Evolutionary conservation across 2,888 invertebrate genomes (phyloP).

Genomic region (Aphidoletes aphidimyza): DNA sequence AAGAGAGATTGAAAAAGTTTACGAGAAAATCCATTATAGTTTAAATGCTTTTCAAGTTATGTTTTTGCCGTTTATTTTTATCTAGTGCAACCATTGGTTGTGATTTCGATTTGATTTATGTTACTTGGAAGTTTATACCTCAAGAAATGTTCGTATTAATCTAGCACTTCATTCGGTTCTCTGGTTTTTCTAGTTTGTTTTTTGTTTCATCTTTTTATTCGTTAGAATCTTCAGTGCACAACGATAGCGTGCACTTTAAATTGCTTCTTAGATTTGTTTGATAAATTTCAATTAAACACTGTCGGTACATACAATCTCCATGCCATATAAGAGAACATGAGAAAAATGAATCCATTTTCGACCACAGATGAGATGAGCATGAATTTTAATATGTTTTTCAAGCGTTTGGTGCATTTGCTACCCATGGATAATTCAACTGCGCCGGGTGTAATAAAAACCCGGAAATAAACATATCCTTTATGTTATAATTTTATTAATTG

Average conservation of each 20-base stretch:
- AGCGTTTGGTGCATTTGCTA: too few species aligned
- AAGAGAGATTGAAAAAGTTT: constrained; percentile 45
- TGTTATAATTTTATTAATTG: constrained; percentile 6
- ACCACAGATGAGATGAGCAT: too few species aligned
- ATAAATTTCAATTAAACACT: constrained; percentile 43
- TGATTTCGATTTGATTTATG: constrained; percentile 41
- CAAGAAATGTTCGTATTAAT: too few species aligned
- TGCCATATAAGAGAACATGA: too few species aligned
- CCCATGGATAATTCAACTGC: not conserved
- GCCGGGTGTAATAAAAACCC: not conserved
- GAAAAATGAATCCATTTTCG: too few species aligned
- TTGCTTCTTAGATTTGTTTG: not conserved
- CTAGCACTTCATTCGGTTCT: not conserved
- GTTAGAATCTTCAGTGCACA: too few species aligned
- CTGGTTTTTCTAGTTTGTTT: too few species aligned
- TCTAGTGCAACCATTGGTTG: constrained; percentile 5
- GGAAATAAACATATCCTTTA: not conserved
- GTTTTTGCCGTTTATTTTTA: constrained; percentile 34
- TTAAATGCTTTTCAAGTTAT: constrained; percentile 51
- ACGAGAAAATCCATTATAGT: constrained; percentile 51
- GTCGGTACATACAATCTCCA: too few species aligned
- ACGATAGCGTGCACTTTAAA: not conserved
- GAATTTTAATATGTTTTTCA: too few species aligned
- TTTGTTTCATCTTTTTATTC: too few species aligned
- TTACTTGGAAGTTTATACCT: not conserved